These are phyloP conservation scores for Trisateles emortualis DNA, from an alignment of 2,888 invertebrate species.

Conservation along the genomic window DNA sequence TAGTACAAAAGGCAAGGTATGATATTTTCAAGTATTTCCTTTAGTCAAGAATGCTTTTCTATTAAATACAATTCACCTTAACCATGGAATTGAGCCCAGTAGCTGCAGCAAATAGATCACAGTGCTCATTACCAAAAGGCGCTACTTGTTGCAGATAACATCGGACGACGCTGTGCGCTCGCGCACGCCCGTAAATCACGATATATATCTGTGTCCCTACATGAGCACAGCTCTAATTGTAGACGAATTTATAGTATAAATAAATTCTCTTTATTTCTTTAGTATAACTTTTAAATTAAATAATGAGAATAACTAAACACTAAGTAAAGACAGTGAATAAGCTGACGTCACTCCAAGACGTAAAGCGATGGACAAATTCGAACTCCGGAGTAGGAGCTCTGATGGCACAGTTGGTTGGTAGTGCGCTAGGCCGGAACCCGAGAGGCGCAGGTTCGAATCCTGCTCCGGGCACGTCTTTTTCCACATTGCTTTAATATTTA, in stretches of 20 bases:
- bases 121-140: slow-evolving; percentile 71
- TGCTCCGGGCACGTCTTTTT: too few relatives aligned
- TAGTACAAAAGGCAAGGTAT: too few relatives aligned
- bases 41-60: not conserved
- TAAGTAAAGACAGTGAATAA: too few relatives aligned
- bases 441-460: too few relatives aligned
- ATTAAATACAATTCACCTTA: not conserved
- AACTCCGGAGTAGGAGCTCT: too few relatives aligned
- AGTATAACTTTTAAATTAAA: slow-evolving; percentile 1
- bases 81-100: slow-evolving; percentile 30
- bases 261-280: slow-evolving; percentile 12
- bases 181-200: slow-evolving; percentile 74
- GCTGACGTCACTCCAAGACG: too few relatives aligned
- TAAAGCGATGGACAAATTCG: too few relatives aligned
- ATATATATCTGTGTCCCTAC: slow-evolving; percentile 72
- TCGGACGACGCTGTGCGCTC: slow-evolving; percentile 54
- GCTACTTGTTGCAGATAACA: slow-evolving; percentile 58
- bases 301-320: not conserved
- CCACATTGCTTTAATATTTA: too few relatives aligned
- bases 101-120: slow-evolving; percentile 50
- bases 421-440: too few relatives aligned
- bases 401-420: too few relatives aligned
- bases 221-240: slow-evolving; percentile 77
- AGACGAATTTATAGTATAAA: slow-evolving; percentile 53
- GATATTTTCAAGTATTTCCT: not conserved